A percentile compares a stretch with the other conserved stretches of the same genome.
Conservation (phyloP, 2,113 vertebrate genomes). For the Rhinogobius similis region DNA sequence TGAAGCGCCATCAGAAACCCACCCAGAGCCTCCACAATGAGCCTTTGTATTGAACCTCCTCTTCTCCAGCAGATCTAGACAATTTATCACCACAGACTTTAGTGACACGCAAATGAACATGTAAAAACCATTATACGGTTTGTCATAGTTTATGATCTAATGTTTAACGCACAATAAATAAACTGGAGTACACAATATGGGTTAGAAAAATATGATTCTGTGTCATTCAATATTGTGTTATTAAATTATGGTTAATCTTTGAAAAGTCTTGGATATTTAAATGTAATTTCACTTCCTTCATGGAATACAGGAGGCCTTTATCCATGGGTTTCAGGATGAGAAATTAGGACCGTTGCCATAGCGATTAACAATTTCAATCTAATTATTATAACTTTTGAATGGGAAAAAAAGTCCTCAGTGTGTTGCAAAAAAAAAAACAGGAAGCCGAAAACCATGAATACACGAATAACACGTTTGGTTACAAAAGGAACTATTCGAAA, state of each 20-base stretch:
- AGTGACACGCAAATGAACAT: background rate
- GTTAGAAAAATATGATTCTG: background rate
- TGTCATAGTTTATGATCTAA: slow-evolving; percentile 1
- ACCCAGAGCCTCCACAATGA: slow-evolving; percentile 65
- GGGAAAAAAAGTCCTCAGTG: too few relatives aligned
- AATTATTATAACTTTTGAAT: too few relatives aligned
- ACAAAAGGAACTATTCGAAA: too few relatives aligned
- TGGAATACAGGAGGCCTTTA: too few relatives aligned
- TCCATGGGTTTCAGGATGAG: too few relatives aligned
- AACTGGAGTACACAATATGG: background rate
- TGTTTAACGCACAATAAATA: background rate
- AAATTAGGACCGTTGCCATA: too few relatives aligned
- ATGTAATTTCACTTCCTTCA: background rate
- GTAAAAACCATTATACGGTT: background rate
- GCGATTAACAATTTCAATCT: too few relatives aligned
- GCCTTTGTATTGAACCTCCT: slow-evolving; percentile 64
- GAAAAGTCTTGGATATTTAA: background rate
- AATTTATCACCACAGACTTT: slow-evolving; percentile 27
- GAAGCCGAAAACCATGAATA: too few relatives aligned
- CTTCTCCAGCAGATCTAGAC: slow-evolving; percentile 50
- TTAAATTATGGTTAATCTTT: background rate
- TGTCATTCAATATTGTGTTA: background rate
- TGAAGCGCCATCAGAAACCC: slow-evolving; percentile 67
- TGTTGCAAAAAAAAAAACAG: too few relatives aligned
- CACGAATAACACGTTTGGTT: too few relatives aligned